Evolutionary conservation across 1,140 invertebrate genomes (phyloP).

Genomic region (Ptiloglossa arizonensis): DNA sequence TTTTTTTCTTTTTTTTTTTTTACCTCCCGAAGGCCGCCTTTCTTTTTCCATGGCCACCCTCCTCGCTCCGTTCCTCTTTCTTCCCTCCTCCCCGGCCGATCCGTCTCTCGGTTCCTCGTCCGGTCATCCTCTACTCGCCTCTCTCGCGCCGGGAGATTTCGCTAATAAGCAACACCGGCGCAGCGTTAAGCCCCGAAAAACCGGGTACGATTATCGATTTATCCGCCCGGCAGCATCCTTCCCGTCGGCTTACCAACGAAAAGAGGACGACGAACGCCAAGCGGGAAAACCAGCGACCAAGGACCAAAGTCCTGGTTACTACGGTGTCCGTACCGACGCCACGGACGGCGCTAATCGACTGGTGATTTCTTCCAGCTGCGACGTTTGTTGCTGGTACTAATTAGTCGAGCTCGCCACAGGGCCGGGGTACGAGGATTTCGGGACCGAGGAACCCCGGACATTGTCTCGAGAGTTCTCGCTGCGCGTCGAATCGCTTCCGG

Average conservation of each 20-base stretch:
- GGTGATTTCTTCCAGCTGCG: conserved; percentile 21
- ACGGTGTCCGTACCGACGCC: neutral
- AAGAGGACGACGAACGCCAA: neutral
- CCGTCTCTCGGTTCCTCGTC: neutral
- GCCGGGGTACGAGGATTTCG: too few species aligned
- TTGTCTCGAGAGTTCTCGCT: neutral
- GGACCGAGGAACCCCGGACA: neutral
- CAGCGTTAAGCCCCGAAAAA: conserved; percentile 29
- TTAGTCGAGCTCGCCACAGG: neutral
- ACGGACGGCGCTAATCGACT: conserved; percentile 19
- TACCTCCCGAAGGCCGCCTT: neutral
- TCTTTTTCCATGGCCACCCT: neutral
- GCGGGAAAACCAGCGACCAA: neutral
- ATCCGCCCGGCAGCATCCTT: conserved; percentile 44
- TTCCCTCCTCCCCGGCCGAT: neutral
- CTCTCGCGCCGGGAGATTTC: conserved; percentile 68
- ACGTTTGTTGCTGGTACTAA: conserved; percentile 13
- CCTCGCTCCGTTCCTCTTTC: neutral
- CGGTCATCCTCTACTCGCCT: neutral
- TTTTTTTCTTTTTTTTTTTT: conserved; percentile 10
- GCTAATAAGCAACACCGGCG: conserved; percentile 73
- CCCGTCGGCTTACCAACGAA: neutral
- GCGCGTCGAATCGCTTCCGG: neutral
- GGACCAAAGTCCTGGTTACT: conserved; percentile 8
- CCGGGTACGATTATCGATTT: conserved; percentile 73